These are phyloP conservation scores for Leucophora obtusa DNA, from an alignment of 2,888 invertebrate genomes.

Conservation along the genomic window DNA sequence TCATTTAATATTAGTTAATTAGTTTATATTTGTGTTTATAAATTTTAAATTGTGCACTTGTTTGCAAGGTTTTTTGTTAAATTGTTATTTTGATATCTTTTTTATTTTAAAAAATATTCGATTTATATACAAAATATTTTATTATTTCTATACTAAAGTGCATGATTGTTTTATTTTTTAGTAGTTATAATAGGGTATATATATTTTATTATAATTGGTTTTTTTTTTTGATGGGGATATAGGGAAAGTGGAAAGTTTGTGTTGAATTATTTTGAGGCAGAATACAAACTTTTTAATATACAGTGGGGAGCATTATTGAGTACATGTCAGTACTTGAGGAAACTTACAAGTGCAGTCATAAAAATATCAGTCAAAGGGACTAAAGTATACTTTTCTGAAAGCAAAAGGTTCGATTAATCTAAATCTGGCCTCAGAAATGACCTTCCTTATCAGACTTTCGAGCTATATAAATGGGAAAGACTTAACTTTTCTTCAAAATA, in stretches of 20 bases:
- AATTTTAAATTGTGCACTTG: conserved; percentile 55
- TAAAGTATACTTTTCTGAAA: too few species aligned
- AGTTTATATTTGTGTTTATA: conserved; percentile 23
- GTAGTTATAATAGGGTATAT: conserved; percentile 3
- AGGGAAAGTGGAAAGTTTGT: not conserved
- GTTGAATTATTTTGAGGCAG: too few species aligned
- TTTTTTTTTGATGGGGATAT: not conserved
- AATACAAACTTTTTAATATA: too few species aligned
- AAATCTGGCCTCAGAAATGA: too few species aligned
- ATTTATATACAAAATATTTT: conserved; percentile 57
- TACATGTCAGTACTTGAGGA: too few species aligned
- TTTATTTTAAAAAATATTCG: conserved; percentile 40
- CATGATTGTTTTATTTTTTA: conserved; percentile 38
- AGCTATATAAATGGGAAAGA: too few species aligned
- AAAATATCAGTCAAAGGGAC: too few species aligned
- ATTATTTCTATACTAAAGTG: conserved; percentile 46
- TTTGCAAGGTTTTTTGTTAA: conserved; percentile 53
- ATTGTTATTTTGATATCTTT: conserved; percentile 24
- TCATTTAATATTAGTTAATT: conserved; percentile 28
- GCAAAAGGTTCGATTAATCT: too few species aligned
- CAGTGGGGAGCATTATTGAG: too few species aligned
- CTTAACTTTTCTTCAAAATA: too few species aligned
- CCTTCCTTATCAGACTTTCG: too few species aligned
- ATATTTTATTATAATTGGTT: not conserved
- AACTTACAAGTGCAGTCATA: too few species aligned